phyloP scores from a whole-genome alignment of 2,113 vertebrate species.

The Mionectes macconnelli region DNA sequence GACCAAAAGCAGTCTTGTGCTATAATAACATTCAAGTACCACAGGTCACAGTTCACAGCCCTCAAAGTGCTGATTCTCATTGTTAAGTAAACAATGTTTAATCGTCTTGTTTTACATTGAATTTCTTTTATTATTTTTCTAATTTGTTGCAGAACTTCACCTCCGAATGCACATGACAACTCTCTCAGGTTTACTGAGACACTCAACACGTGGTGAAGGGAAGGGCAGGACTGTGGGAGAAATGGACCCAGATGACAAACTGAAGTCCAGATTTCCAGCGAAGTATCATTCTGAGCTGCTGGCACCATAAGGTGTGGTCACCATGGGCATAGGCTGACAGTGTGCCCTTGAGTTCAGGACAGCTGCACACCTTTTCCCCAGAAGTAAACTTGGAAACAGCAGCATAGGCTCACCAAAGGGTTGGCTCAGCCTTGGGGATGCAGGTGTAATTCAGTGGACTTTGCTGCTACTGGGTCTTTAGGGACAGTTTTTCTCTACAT shows the following conservation, averaged over 20 bases:
- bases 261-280: not conserved
- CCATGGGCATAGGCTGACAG: not conserved
- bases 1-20: not conserved
- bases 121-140: not conserved
- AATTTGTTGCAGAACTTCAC: not conserved
- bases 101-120: not conserved
- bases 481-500: not conserved
- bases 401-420: not conserved
- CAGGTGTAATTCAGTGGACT: not conserved
- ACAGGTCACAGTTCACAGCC: not conserved
- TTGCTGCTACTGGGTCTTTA: not conserved
- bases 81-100: not conserved
- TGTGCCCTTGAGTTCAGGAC: not conserved
- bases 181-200: not conserved
- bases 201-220: not conserved
- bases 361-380: not conserved
- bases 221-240: not conserved
- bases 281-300: not conserved
- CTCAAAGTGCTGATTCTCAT: not conserved
- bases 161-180: not conserved
- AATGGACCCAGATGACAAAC: not conserved
- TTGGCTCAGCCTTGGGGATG: not conserved
- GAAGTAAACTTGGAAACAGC: not conserved
- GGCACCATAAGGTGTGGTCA: not conserved
- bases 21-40: not conserved